phyloP scores from a whole-genome alignment of 2,888 invertebrate genomes.

The Octodonta nipae region DNA sequence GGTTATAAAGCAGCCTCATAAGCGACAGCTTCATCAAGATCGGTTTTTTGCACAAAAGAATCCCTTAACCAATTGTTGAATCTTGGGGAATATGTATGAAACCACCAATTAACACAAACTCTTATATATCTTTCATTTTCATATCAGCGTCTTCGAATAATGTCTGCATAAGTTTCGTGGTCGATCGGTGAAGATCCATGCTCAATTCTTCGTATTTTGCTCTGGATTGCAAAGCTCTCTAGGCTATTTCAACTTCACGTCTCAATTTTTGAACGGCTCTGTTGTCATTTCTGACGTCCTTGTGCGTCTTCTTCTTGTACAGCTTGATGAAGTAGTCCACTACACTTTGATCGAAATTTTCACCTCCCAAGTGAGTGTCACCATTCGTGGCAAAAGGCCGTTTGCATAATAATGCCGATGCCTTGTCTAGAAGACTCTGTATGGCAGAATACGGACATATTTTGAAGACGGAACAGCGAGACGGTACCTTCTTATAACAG shows the following conservation, averaged over 20 bases:
- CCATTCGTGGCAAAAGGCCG: conserved; percentile 91
- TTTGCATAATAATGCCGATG: too few species aligned
- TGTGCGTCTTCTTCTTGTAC: conserved; percentile 97
- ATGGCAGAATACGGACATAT: too few species aligned
- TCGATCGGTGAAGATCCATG: conserved; percentile 82
- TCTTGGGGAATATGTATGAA: conserved; percentile 98
- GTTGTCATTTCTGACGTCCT: conserved; percentile 81
- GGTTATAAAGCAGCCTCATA: conserved; percentile 98
- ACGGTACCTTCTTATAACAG: too few species aligned
- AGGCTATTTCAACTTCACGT: conserved; percentile 95
- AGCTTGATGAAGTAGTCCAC: conserved; percentile 95
- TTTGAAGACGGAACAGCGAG: too few species aligned
- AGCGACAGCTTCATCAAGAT: conserved; percentile 98
- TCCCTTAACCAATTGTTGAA: conserved; percentile 84
- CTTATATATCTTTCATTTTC: conserved; percentile 95
- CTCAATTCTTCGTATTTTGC: conserved; percentile 98
- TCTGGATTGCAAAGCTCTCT: conserved; percentile 86
- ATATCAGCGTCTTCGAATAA: conserved; percentile 97
- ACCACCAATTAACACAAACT: conserved; percentile 97
- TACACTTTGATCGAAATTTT: conserved; percentile 96
- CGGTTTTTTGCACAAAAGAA: conserved; percentile 96
- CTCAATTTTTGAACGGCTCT: conserved; percentile 91
- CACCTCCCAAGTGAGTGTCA: conserved; percentile 95
- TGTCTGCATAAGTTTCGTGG: conserved; percentile 88
- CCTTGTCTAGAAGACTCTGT: too few species aligned